Base-by-base conservation (phyloP, 64 coral and sea anemone genomes). In the Porites australiensis region DNA sequence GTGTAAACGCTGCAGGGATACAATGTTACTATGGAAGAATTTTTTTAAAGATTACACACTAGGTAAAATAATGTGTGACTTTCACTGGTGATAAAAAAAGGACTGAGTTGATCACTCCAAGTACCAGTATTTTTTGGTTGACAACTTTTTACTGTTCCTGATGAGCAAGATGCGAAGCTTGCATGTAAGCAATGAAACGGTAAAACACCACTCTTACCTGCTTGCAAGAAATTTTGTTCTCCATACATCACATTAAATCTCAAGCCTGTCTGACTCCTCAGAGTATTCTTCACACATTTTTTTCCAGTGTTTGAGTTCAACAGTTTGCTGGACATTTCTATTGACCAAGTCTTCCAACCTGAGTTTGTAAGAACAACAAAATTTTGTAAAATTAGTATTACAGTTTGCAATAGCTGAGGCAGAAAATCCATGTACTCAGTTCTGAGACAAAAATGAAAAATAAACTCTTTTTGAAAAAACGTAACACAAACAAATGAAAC, bases 191-290 rank as follows among this genome's bases (percentile, higher is more conserved):
- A 21, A 21, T 14, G 4, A 67, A 1, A 15, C 14, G 2, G 15
- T 23, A 6, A 77, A 51, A 51, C 13, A 50, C 23, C 44, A 9
- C 5, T 22, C 13, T 20, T 82, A 98, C 98, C 98, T 99, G 85
- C 98, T 99, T 49, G 98, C 98, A 82, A 99, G 65, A 70, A 99
- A 99, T 75, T 99, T 99, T 79, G 94, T 96, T 74, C 98, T 96
- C 98, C 98, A 99, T 8, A 99, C 98, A 89, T 99, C 98, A 92
- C 98, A 99, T 63, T 99, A 94, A 69, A 99, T 99, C 27, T 92
- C 94, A 13, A 99, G 67, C 83, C 90, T 99, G 59, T 91, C 91
- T 0, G 94, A 95, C 50, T 99, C 91, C 52, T 99, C 98, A 22
- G 95, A 91, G 54, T 91, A 94, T 76, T 99, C 98, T 53, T 96